Evolutionary conservation across 2,797 vertebrate genomes (phyloP), one percentile per base, ranked within the genome.

Genomic region (Gallinago stenura): DNA sequence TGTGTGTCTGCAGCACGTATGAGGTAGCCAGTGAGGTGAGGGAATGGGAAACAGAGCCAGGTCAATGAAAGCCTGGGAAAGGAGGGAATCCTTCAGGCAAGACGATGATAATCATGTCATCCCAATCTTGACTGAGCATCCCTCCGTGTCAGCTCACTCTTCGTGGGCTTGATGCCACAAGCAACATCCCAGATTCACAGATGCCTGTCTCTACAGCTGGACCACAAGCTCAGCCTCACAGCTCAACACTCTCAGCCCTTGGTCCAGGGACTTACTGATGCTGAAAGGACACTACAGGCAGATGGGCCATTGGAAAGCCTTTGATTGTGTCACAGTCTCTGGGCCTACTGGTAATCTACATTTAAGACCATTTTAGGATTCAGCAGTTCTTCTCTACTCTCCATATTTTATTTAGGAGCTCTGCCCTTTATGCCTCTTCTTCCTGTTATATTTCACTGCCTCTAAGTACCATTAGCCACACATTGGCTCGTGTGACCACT

Each of bases 381-480:
- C 18, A 48, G 58, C 56, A 5, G 1, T 69, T 78, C 66, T 75
- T 62, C 58, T 72, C 80, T 69, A 30, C 24, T 48, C 58, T 64
- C 35, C 2, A 0, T 37, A 56, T 64, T 92, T 93, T 78, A n/a
- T 82, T 86, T 54, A 64, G 65, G 83, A 80, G 60, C 92, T 95
- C 92, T 91, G 65, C 79, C 87, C 50, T 33, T 85, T 83, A 19
- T 33, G 39, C 25, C 33, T 60, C 31, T 61, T 51, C 41, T 72
- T 83, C 48, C 65, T 26, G 39, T 51, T 33, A 37, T 1, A 7
- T 81, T 83, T 71, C 65, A 33, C 69, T 83, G 75, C 72, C 73
- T 75, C 50, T 25, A 65, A 48, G 12, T 28, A 68, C 28, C 57
- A 33, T 66, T 75, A 30, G 45, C 50, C 61, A 54, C 61, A 11